Evolutionary conservation across 2,888 invertebrate species (phyloP), one percentile per base, ranked within the genome.

Genomic region (Deilephila porcellus): DNA sequence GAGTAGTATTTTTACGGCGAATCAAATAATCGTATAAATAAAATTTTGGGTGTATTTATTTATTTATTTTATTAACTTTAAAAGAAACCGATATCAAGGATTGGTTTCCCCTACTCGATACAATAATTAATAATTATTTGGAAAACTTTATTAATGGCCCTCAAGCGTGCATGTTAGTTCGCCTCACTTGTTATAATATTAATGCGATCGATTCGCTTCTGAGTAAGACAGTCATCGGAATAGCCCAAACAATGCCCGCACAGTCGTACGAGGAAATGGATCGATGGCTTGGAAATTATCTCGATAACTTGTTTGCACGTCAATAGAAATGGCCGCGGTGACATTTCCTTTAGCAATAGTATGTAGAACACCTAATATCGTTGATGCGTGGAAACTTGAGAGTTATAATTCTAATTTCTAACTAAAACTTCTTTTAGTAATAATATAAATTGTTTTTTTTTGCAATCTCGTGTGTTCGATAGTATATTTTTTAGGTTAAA

Each of bases 141-240:
- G 19, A 63, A 62, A 63, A 63, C 37, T 3, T 63, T 32, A 62
- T 62, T 19, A n/a, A 4, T 34, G n/a, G 19, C 19, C 25, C 25
- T 56, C 32, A 56, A 71, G 34, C 17, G 20, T n/a, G 25, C 37
- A 56, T 1, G 20, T 14, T 73, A 73, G 37, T 29, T 60, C 32
- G 37, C 19, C 29, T 14, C 52, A 29, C 11, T 32, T 60, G 45
- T 25, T 60, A 70, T 74, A 78, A 78, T 76, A 76, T 80, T 75
- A 71, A 78, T 72, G 64, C 73, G 76, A 78, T 80, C 76, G 79
- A 80, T 78, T 74, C 67, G 62, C 8, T 81, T 81, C 81, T 77
- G 29, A 67, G 81, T 78, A 81, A 45, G 37, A 60, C 73, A 72
- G 75, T 79, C 79, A 78, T 78, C 75, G 78, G 80, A 78, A 81